These are phyloP conservation scores for Notarius lentiginosus DNA, from an alignment of 2,113 vertebrate genomes.

Conservation along the genomic window DNA sequence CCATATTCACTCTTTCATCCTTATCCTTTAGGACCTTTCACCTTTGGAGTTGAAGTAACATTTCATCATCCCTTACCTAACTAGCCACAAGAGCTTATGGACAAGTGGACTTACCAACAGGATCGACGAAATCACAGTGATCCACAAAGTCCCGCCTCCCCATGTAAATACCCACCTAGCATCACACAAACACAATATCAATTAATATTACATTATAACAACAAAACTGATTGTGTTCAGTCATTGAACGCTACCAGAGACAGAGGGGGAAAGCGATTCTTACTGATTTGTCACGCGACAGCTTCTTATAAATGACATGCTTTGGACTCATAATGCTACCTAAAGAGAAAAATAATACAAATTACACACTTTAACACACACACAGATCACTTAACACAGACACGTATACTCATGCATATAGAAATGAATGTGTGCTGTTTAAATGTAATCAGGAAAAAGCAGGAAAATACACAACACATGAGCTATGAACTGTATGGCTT, in stretches of 20 bases:
- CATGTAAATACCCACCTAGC: slow-evolving; percentile 86
- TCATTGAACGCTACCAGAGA: no score
- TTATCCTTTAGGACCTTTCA: not conserved
- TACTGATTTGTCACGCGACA: slow-evolving; percentile 87
- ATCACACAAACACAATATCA: slow-evolving; percentile 26
- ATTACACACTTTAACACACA: not conserved
- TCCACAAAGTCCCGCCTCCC: slow-evolving; percentile 90
- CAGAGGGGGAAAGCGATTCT: slow-evolving; percentile 55
- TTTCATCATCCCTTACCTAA: not conserved
- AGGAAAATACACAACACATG: not conserved
- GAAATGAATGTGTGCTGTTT: not conserved
- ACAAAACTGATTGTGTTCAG: not conserved
- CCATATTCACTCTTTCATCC: not conserved
- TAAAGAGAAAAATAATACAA: slow-evolving; percentile 19
- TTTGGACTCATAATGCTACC: slow-evolving; percentile 68
- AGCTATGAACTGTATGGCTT: not conserved
- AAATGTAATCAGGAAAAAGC: not conserved
- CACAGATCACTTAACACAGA: not conserved
- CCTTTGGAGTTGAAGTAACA: not conserved
- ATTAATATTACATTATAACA: not conserved
- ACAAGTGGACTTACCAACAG: slow-evolving; percentile 81
- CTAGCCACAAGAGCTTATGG: not conserved
- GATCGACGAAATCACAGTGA: slow-evolving; percentile 78
- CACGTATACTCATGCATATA: not conserved
- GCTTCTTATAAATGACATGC: slow-evolving; percentile 84